Evolutionary conservation across 2,113 vertebrate species (phyloP), one percentile per base, ranked within the genome.

Genomic region (Elachura formosa): DNA sequence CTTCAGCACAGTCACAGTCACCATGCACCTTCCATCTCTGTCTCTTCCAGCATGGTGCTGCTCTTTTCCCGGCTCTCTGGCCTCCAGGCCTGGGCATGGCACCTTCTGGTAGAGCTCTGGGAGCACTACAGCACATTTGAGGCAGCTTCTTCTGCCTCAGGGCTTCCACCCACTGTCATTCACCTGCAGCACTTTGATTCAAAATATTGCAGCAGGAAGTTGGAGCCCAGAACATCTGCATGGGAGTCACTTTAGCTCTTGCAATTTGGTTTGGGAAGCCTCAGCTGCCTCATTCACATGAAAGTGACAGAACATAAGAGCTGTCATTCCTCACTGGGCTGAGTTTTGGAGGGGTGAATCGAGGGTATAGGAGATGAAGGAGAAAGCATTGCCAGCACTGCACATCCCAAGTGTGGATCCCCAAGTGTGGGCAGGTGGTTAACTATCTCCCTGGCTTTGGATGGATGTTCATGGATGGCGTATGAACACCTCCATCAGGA

Each of bases 281-380:
- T 52, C 46, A 52, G 56, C 56, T 0, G 0, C 33, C 33, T 72
- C 26, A 25, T 61, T 52, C 1, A 0, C 11, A 7, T 45, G 21
- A 25, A 17, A 13, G 22, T 72, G 48, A 12, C 18, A 45, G 67
- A 72, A 43, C 22, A 48, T 38, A 25, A 45, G n/a, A 72, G 48
- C 33, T 62, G 33, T 24, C 14, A 3, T 56, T 76, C 5, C 23
- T 31, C 1, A 10, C 46, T 5, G 5, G 51, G 9, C 36, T 51
- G 20, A 33, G 34, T 41, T 31, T 19, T 76, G 58, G 73, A 62
- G 29, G 14, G 14, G 18, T 4, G 6, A 19, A 36, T 0, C 38
- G 54, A 64, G 36, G 28, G 40, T 19, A 58, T 24, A 14, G 22
- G 17, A 48, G 17, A 38, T 0, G 0, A 67, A 92, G 73, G 33